Evolutionary conservation across 2,888 invertebrate genomes (phyloP).

Genomic region (Drosophila mercatorum): DNA sequence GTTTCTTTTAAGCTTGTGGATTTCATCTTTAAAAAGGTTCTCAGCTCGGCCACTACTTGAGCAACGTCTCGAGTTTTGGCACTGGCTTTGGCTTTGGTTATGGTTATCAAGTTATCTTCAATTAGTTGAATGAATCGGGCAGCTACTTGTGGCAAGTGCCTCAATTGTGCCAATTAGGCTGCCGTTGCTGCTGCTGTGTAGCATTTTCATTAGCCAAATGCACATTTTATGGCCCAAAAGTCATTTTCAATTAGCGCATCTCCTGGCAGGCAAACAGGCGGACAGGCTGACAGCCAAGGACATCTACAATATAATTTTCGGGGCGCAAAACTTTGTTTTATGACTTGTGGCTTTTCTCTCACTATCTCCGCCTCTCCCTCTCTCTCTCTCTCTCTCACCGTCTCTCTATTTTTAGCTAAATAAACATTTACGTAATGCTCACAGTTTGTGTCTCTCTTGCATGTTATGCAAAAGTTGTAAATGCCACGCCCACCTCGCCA

Average conservation of each 20-base stretch:
- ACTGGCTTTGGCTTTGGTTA: not conserved
- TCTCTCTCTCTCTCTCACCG: not conserved
- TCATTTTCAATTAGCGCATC: slow-evolving; percentile 68
- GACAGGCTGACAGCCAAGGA: slow-evolving; percentile 6
- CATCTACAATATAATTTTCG: slow-evolving; percentile 65
- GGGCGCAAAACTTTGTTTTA: slow-evolving; percentile 71
- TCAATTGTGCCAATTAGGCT: slow-evolving; percentile 54
- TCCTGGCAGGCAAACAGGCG: slow-evolving; percentile 19
- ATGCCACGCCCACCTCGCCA: slow-evolving; percentile 32
- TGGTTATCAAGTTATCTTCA: slow-evolving; percentile 35
- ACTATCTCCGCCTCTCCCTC: not conserved
- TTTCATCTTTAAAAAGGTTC: slow-evolving; percentile 5
- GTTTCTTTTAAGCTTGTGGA: slow-evolving; percentile 1
- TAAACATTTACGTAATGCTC: slow-evolving; percentile 74
- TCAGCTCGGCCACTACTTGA: slow-evolving; percentile 12
- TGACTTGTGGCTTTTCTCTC: slow-evolving; percentile 65
- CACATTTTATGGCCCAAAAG: slow-evolving; percentile 45
- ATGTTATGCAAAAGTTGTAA: slow-evolving; percentile 76
- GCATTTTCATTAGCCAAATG: slow-evolving; percentile 51
- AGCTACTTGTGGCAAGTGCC: slow-evolving; percentile 27
- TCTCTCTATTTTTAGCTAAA: slow-evolving; percentile 37
- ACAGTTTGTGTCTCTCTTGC: slow-evolving; percentile 53
- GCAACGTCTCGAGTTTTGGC: not conserved
- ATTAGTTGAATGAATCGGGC: slow-evolving; percentile 23
- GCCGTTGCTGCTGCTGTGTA: slow-evolving; percentile 5